phyloP scores from a whole-genome alignment of 2,888 invertebrate genomes.

The Synergus japonicus region DNA sequence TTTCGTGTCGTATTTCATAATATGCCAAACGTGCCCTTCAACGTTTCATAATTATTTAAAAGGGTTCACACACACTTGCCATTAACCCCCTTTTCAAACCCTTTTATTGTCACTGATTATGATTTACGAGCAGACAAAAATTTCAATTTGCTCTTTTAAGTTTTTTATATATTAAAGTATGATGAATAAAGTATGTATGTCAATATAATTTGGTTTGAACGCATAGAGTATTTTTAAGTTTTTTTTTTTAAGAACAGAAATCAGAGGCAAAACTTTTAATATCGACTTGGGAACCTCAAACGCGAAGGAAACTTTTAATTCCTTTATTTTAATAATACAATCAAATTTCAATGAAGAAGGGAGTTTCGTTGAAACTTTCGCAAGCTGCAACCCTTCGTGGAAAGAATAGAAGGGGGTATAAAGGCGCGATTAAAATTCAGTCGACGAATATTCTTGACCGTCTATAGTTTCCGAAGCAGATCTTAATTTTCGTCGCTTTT shows the following conservation, averaged over 20 bases:
- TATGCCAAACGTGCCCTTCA: constrained; percentile 32
- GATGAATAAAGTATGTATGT: too few relatives aligned
- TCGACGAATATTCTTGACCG: constrained; percentile 52
- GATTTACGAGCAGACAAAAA: neutral
- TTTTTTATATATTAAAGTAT: neutral
- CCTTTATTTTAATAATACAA: constrained; percentile 53
- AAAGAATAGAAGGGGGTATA: constrained; percentile 44
- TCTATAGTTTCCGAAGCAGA: constrained; percentile 62
- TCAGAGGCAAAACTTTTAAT: constrained; percentile 13
- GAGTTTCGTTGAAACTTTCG: constrained; percentile 51
- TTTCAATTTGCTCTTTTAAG: constrained; percentile 3
- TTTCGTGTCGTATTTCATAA: constrained; percentile 51
- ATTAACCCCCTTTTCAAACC: constrained; percentile 27
- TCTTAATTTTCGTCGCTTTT: constrained; percentile 70
- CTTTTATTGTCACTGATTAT: constrained; percentile 25
- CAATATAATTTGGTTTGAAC: too few relatives aligned
- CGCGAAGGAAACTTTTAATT: constrained; percentile 34
- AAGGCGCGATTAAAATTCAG: constrained; percentile 65
- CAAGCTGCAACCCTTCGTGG: constrained; percentile 49
- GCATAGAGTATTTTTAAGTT: too few relatives aligned
- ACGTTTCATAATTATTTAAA: constrained; percentile 41
- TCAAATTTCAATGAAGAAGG: constrained; percentile 50
- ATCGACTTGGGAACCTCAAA: constrained; percentile 19
- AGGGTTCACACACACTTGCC: constrained; percentile 35
- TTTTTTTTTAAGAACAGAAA: neutral